phyloP scores from a whole-genome alignment of 2,797 vertebrate species.

The Pitangus sulphuratus region DNA sequence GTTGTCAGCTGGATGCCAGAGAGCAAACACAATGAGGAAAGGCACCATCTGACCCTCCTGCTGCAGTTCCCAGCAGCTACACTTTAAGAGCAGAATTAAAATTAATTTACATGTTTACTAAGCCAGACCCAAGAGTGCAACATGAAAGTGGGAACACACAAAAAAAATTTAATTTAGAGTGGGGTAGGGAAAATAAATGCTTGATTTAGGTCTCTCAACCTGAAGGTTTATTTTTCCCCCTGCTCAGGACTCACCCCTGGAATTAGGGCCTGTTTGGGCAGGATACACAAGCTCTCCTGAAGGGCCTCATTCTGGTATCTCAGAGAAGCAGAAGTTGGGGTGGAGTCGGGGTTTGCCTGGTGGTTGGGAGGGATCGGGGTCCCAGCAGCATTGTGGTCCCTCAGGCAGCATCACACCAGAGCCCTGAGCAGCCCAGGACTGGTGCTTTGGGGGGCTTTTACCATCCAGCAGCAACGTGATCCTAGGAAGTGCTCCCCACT shows the following conservation, averaged over 20 bases:
- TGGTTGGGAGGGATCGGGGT: rapidly evolving
- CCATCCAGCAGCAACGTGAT: rapidly evolving
- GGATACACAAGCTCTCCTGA: neutral
- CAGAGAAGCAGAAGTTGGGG: rapidly evolving
- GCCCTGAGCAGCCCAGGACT: neutral
- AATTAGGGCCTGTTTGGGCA: conserved; percentile 34
- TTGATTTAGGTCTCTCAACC: neutral
- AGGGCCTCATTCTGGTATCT: rapidly evolving
- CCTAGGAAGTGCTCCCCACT: neutral
- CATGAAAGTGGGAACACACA: neutral
- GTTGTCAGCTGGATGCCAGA: conserved; percentile 25
- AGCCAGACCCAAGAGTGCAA: neutral
- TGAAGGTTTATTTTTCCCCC: neutral
- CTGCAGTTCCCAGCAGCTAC: neutral
- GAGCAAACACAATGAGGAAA: neutral
- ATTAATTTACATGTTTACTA: neutral
- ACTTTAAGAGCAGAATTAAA: neutral
- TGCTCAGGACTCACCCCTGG: neutral
- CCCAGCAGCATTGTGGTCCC: neutral
- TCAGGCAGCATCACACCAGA: rapidly evolving
- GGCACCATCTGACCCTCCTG: conserved; percentile 38
- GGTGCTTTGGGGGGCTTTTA: rapidly evolving
- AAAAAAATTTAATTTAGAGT: neutral
- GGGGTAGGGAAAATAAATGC: neutral
- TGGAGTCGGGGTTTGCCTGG: rapidly evolving